Conservation (phyloP, 2,113 vertebrate species). For the Laticauda colubrina region DNA sequence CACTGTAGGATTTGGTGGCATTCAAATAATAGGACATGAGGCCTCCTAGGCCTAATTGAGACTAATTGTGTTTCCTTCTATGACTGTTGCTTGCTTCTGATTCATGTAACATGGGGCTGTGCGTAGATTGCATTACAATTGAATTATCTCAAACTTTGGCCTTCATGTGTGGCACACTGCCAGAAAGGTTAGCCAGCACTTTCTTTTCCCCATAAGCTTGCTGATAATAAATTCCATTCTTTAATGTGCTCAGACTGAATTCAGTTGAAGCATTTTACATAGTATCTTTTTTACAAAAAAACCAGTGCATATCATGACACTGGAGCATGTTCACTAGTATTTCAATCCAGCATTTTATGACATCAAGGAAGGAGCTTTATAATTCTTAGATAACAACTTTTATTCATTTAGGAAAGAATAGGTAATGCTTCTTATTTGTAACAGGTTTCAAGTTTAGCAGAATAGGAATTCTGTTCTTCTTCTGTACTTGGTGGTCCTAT, state of each 20-base stretch:
- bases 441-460: neutral
- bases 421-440: neutral
- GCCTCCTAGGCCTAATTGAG: neutral
- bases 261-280: neutral
- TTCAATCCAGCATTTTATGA: neutral
- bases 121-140: neutral
- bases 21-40: neutral
- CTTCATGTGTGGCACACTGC: neutral
- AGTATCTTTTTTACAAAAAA: neutral
- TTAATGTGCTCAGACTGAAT: neutral
- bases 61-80: neutral
- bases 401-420: neutral
- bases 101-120: neutral
- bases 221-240: neutral
- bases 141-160: conserved; percentile 1
- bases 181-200: neutral
- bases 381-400: neutral
- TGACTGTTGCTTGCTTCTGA: neutral
- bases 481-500: neutral
- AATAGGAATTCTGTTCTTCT: neutral
- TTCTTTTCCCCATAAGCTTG: neutral
- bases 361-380: neutral
- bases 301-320: neutral
- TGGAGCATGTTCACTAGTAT: neutral
- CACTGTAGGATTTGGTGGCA: neutral